A percentile compares a stretch with the other conserved stretches of the same genome.
These are phyloP conservation scores for Misgurnus anguillicaudatus DNA, from an alignment of 2,113 vertebrate species.

Conservation along the genomic window DNA sequence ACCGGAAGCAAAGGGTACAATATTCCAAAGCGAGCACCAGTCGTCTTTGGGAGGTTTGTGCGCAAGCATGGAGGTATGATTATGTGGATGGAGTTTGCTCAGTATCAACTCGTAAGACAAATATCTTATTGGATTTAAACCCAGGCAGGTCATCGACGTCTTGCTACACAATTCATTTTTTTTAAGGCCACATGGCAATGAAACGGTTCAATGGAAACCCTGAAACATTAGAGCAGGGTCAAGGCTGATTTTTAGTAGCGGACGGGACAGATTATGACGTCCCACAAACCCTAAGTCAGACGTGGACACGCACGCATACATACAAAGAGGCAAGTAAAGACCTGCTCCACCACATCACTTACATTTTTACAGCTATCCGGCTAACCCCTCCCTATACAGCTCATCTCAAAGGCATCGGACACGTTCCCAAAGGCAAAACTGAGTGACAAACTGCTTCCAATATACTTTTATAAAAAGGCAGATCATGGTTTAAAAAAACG, in stretches of 20 bases:
- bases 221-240: constrained; percentile 50
- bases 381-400: constrained; percentile 27
- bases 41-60: constrained; percentile 16
- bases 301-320: constrained; percentile 3
- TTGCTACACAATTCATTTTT: constrained; percentile 33
- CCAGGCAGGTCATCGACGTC: constrained; percentile 56
- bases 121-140: constrained; percentile 32
- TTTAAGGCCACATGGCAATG: constrained; percentile 67
- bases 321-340: neutral
- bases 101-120: constrained; percentile 12
- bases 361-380: constrained; percentile 18
- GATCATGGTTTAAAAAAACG: constrained; percentile 55
- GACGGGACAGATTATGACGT: constrained; percentile 39
- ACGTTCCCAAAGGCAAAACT: neutral
- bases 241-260: constrained; percentile 41
- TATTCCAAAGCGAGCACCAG: constrained; percentile 18
- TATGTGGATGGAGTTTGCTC: neutral
- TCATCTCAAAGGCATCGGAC: constrained; percentile 34
- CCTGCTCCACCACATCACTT: constrained; percentile 1
- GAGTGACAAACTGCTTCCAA: constrained; percentile 35
- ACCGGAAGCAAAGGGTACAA: constrained; percentile 28
- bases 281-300: constrained; percentile 13
- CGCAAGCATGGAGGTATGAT: neutral
- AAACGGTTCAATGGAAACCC: constrained; percentile 35
- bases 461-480: constrained; percentile 67